Evolutionary conservation across 2,888 invertebrate genomes (phyloP).

Genomic region (Leptinotarsa haldemani): DNA sequence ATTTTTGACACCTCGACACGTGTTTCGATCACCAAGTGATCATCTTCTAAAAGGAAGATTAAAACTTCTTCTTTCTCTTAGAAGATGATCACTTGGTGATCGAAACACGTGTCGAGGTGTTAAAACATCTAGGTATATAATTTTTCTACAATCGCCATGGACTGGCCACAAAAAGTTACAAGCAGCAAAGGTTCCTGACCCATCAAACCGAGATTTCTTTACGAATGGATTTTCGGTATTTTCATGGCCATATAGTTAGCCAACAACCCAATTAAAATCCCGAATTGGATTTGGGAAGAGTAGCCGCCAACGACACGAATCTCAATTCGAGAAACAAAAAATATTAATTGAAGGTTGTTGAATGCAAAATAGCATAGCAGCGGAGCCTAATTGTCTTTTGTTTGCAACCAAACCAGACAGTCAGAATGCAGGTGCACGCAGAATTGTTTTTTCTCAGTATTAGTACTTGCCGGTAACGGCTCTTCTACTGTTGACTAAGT

Average conservation of each 20-base stretch:
- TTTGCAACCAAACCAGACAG: conserved; percentile 17
- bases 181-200: conserved; percentile 30
- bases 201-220: conserved; percentile 28
- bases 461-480: not conserved
- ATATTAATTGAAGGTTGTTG: conserved; percentile 29
- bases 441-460: not conserved
- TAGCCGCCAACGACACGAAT: conserved; percentile 25
- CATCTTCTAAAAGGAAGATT: too few species aligned
- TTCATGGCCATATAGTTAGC: conserved; percentile 21
- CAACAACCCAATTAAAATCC: conserved; percentile 32
- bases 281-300: conserved; percentile 35
- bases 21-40: too few species aligned
- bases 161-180: conserved; percentile 13
- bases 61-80: too few species aligned
- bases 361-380: conserved; percentile 25
- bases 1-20: too few species aligned
- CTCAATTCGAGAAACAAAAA: conserved; percentile 27
- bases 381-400: conserved; percentile 31
- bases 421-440: not conserved
- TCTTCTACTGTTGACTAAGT: too few species aligned
- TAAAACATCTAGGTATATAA: too few species aligned
- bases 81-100: too few species aligned
- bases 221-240: conserved; percentile 32
- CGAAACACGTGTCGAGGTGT: too few species aligned
- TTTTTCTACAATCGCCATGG: not conserved